phyloP scores from a whole-genome alignment of 2,113 vertebrate species.

The Myanophis thanlyinensis region DNA sequence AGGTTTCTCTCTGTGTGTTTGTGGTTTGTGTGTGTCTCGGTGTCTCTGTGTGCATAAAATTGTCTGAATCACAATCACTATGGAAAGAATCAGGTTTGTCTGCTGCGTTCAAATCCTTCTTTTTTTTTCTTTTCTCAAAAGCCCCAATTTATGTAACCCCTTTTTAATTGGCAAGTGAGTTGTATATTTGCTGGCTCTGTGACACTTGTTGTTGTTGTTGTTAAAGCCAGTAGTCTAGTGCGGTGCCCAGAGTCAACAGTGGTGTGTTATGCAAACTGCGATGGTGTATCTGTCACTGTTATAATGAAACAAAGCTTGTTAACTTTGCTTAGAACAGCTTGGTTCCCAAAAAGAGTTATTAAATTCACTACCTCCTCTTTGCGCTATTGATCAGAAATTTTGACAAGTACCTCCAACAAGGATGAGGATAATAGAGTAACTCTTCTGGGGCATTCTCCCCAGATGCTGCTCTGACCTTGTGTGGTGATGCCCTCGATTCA shows the following conservation, averaged over 20 bases:
- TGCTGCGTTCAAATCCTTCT: background rate
- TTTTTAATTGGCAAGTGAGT: constrained; percentile 24
- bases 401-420: background rate
- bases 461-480: too few relatives aligned
- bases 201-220: background rate
- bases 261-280: background rate
- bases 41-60: background rate
- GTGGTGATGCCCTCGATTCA: background rate
- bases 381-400: constrained; percentile 25
- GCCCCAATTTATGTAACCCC: background rate
- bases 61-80: background rate
- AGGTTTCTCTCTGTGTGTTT: background rate
- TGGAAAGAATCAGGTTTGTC: background rate
- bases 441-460: background rate
- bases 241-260: constrained; percentile 17
- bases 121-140: background rate
- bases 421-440: background rate
- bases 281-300: constrained; percentile 5
- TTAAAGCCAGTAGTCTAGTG: background rate
- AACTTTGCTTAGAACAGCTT: constrained; percentile 27
- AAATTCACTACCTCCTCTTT: constrained; percentile 24
- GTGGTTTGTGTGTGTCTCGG: background rate
- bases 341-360: constrained; percentile 28
- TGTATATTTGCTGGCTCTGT: background rate
- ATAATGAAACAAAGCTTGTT: constrained; percentile 30